These are phyloP conservation scores for Tinea semifulvella DNA, from an alignment of 2,888 invertebrate species.

Conservation along the genomic window DNA sequence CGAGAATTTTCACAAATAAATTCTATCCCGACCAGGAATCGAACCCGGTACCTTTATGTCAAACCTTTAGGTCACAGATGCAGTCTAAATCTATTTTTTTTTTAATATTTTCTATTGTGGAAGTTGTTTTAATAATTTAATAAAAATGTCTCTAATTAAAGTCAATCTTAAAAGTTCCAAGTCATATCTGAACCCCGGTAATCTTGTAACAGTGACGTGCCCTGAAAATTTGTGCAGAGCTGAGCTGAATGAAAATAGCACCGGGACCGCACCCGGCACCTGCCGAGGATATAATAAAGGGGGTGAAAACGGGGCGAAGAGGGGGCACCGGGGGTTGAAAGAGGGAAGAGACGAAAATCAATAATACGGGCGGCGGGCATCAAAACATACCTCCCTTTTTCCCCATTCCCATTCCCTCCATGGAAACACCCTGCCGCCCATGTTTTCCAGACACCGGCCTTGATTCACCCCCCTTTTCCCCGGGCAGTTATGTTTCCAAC, in stretches of 20 bases:
- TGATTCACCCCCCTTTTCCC: conserved; percentile 45
- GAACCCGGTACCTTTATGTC: too few species aligned
- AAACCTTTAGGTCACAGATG: too few species aligned
- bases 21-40: too few species aligned
- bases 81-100: too few species aligned
- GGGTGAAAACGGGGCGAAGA: conserved; percentile 28
- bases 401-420: conserved; percentile 21
- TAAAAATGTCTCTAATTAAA: too few species aligned
- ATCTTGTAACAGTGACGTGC: not conserved
- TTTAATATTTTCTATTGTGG: too few species aligned
- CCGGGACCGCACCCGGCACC: conserved; percentile 26
- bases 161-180: too few species aligned
- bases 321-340: too few species aligned
- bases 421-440: conserved; percentile 44
- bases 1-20: too few species aligned
- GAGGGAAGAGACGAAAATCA: conserved; percentile 51
- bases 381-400: conserved; percentile 53
- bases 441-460: conserved; percentile 66
- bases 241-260: conserved; percentile 47
- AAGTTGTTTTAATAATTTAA: too few species aligned
- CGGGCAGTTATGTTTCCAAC: conserved; percentile 38
- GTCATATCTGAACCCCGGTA: too few species aligned
- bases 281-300: conserved; percentile 43
- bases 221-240: conserved; percentile 5
- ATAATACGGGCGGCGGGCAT: conserved; percentile 56